Percentiles rank a stretch among this genome's conserved stretches.
Evolutionary conservation across 2,888 invertebrate genomes (phyloP).

Genomic region (Hybos culiciformis): DNA sequence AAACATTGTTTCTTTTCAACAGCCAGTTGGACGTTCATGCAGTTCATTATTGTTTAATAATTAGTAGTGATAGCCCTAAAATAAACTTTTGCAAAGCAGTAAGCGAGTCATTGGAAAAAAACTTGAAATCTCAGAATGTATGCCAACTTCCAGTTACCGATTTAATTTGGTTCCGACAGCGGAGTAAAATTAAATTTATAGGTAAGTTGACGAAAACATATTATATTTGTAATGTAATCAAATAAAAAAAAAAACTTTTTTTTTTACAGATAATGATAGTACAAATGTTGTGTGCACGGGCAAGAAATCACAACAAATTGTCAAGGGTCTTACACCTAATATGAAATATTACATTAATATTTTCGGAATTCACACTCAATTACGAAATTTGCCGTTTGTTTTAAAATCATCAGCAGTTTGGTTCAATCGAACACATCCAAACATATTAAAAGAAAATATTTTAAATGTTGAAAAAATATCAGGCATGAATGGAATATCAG

Average conservation of each 20-base stretch:
- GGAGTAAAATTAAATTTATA: conserved; percentile 25
- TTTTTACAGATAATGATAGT: conserved; percentile 13
- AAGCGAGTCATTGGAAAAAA: conserved; percentile 20
- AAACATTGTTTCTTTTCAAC: conserved; percentile 2
- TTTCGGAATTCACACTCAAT: conserved; percentile 31
- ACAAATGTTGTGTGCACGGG: conserved; percentile 32
- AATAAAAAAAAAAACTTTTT: not conserved
- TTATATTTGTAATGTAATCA: not conserved
- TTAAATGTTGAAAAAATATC: conserved; percentile 38
- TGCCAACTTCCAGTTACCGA: too few species aligned
- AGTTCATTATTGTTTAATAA: conserved; percentile 32
- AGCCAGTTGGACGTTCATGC: conserved; percentile 35
- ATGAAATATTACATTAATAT: conserved; percentile 31
- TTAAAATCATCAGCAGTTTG: conserved; percentile 25
- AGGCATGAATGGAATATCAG: conserved; percentile 39
- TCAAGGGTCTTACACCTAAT: conserved; percentile 27
- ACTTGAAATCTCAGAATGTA: conserved; percentile 11
- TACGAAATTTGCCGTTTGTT: conserved; percentile 30
- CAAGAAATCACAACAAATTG: conserved; percentile 27
- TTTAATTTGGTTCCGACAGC: conserved; percentile 24
- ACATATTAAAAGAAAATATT: conserved; percentile 36
- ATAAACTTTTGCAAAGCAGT: conserved; percentile 22
- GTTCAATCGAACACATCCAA: conserved; percentile 33
- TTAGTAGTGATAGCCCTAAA: conserved; percentile 21
- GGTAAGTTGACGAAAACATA: conserved; percentile 17